A percentile compares a stretch with the other conserved stretches of the same genome.
Conservation (phyloP, 1,140 invertebrate genomes). For the Meloidogyne exigua region DNA sequence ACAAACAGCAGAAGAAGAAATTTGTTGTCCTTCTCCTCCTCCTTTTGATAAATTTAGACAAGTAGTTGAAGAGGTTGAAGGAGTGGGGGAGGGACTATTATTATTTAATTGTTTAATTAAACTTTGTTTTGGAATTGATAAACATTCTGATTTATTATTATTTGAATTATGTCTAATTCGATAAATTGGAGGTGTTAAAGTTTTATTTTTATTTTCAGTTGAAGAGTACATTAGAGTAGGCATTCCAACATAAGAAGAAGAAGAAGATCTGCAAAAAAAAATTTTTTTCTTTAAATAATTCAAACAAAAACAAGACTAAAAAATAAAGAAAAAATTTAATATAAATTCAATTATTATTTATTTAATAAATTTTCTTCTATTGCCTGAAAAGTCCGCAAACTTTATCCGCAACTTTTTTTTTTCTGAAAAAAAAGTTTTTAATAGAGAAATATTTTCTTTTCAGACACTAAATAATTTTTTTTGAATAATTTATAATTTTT, state of each 20-base stretch:
- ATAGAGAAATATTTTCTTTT: too few relatives aligned
- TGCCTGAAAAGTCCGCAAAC: too few relatives aligned
- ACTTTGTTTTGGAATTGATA: constrained; percentile 37
- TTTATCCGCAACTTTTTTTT: too few relatives aligned
- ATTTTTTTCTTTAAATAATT: too few relatives aligned
- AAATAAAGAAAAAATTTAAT: too few relatives aligned
- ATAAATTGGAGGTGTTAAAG: neutral
- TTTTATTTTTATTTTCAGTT: neutral
- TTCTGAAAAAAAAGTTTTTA: too few relatives aligned
- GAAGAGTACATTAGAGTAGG: neutral
- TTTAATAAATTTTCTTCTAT: too few relatives aligned
- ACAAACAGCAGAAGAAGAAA: constrained; percentile 54
- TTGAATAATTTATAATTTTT: too few relatives aligned
- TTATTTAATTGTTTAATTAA: constrained; percentile 13
- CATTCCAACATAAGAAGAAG: neutral
- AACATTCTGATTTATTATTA: neutral
- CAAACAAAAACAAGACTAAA: too few relatives aligned
- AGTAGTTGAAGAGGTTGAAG: constrained; percentile 29
- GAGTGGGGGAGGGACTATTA: neutral
- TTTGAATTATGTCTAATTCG: neutral
- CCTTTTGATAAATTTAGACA: constrained; percentile 15
- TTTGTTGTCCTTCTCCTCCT: constrained; percentile 21
- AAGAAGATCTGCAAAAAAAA: too few relatives aligned
- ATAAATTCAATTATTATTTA: too few relatives aligned
- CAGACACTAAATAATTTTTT: too few relatives aligned